phyloP scores from a whole-genome alignment of 2,888 invertebrate species.

The Ptychoptera contaminata region DNA sequence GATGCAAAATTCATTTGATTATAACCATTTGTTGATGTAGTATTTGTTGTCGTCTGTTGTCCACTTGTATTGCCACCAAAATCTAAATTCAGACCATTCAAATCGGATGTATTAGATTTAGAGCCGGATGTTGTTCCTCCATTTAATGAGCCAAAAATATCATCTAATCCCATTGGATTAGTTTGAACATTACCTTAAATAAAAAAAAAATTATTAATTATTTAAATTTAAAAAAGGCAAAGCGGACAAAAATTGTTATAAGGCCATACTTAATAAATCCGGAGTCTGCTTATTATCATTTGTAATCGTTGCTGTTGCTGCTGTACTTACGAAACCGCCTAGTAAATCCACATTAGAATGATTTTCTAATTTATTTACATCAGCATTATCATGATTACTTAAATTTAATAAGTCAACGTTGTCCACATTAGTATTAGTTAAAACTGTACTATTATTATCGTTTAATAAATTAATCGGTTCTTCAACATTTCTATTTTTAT shows the following conservation, averaged over 20 bases:
- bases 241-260: background rate
- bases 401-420: conserved; percentile 40
- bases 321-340: conserved; percentile 30
- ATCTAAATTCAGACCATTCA: conserved; percentile 13
- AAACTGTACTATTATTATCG: no score
- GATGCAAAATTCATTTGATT: no score
- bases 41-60: background rate
- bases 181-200: conserved; percentile 16
- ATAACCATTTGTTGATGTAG: background rate
- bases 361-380: no score
- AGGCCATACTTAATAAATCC: conserved; percentile 19
- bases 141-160: conserved; percentile 43
- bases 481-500: no score
- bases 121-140: conserved; percentile 8
- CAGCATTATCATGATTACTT: background rate
- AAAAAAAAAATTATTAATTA: background rate
- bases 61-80: conserved; percentile 15
- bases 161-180: conserved; percentile 34
- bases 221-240: no score
- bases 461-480: no score
- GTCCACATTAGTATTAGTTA: no score
- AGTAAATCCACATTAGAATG: conserved; percentile 34
- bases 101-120: conserved; percentile 1
- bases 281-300: conserved; percentile 17
- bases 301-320: conserved; percentile 14